phyloP scores from a whole-genome alignment of 2,797 vertebrate species.

The Hemitrygon akajei region DNA sequence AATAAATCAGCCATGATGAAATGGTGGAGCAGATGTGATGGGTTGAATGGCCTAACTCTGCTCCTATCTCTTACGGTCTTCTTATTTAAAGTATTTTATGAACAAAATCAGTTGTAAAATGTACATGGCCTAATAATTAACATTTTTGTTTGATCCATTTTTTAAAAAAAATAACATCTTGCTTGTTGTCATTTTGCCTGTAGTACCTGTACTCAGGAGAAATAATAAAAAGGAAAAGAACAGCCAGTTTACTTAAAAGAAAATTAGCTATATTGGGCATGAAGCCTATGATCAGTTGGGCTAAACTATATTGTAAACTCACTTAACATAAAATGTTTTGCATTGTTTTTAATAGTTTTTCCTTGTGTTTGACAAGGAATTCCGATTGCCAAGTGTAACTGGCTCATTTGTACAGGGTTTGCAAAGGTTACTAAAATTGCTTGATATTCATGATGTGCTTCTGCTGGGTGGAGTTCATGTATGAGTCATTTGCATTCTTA shows the following conservation, averaged over 20 bases:
- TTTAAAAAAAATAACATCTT: not conserved
- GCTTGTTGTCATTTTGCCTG: not conserved
- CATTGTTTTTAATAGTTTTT: too few species aligned
- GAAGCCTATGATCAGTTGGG: not conserved
- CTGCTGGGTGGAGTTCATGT: too few species aligned
- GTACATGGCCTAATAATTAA: not conserved
- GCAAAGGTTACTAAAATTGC: too few species aligned
- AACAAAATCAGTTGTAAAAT: not conserved
- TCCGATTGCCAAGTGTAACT: too few species aligned
- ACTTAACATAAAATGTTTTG: not conserved
- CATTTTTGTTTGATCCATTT: not conserved
- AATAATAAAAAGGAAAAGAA: not conserved
- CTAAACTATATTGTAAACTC: not conserved
- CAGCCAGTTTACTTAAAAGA: not conserved
- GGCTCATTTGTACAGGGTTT: too few species aligned
- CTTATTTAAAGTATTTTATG: not conserved
- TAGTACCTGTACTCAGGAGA: not conserved
- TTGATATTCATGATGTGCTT: too few species aligned
- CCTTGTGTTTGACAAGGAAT: too few species aligned
- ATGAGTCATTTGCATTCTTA: too few species aligned
- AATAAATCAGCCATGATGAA: too few species aligned
- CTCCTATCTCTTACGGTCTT: too few species aligned
- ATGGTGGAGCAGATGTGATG: too few species aligned
- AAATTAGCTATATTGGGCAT: not conserved
- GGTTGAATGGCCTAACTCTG: too few species aligned